Evolutionary conservation across 2,888 invertebrate species (phyloP).

Genomic region (Hedya salicella): DNA sequence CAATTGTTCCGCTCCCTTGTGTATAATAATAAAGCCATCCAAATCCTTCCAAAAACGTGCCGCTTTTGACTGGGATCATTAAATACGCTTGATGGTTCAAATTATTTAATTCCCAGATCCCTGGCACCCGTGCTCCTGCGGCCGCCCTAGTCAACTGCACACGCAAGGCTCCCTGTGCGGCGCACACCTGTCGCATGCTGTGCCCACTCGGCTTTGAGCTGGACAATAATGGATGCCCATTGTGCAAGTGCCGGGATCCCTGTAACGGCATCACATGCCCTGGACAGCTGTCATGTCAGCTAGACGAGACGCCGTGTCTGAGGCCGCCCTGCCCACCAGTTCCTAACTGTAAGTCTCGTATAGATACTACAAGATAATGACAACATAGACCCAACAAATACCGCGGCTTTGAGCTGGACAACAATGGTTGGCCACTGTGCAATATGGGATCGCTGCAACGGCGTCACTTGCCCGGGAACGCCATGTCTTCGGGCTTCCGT

Average conservation of each 20-base stretch:
- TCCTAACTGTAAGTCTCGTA: slow-evolving; percentile 87
- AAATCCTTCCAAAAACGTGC: no score
- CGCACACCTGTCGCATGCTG: slow-evolving; percentile 94
- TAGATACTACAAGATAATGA: neutral
- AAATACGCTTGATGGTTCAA: no score
- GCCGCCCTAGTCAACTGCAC: slow-evolving; percentile 89
- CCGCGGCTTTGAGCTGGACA: slow-evolving; percentile 90
- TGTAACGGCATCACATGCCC: slow-evolving; percentile 91
- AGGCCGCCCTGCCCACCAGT: slow-evolving; percentile 93
- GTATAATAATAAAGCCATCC: no score
- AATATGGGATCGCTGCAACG: slow-evolving; percentile 92
- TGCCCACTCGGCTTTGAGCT: slow-evolving; percentile 93
- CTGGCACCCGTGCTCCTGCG: slow-evolving; percentile 89
- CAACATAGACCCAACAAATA: no score
- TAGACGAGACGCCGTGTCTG: slow-evolving; percentile 91
- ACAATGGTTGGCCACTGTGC: slow-evolving; percentile 91
- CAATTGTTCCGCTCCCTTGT: no score
- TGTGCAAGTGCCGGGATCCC: slow-evolving; percentile 93
- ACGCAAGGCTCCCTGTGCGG: slow-evolving; percentile 88
- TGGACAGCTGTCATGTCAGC: slow-evolving; percentile 89
- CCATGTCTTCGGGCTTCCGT: slow-evolving; percentile 91
- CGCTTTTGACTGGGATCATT: no score
- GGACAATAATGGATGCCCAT: slow-evolving; percentile 88
- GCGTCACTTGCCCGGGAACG: slow-evolving; percentile 90
- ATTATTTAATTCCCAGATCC: slow-evolving; percentile 66